Base-by-base conservation (phyloP, 2,113 vertebrate species). In the Laterallus jamaicensis region DNA sequence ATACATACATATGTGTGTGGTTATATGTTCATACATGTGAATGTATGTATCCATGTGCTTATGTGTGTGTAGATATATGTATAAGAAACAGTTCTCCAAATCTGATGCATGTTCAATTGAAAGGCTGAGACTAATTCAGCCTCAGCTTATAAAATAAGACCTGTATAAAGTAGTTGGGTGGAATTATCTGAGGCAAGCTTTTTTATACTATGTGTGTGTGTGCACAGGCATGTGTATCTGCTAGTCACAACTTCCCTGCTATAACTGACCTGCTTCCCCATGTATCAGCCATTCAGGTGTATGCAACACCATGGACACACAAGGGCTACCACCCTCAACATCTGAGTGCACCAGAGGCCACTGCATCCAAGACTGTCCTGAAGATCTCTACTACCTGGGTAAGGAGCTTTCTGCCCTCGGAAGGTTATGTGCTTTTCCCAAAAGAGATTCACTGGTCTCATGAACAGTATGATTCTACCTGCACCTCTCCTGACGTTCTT, bases 31-130 rank as follows among this genome's bases (percentile, higher is more conserved):
- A 32, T 19, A 32, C 6, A 22, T 18, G 5, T 50, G 13, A 49
- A 18, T 18, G 8, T 39, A 28, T 12, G 10, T 14, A 12, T 44
- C 20, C 22, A 18, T 32, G 17, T 39, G 32, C 29, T 40, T 79
- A 39, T 39, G 25, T 37, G 25, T 29, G 2, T 26, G 17, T 5
- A 25, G 31, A 40, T 21, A 14, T 0, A n/a, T 1, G 1, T 28
- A 35, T 20, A 54, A 77, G 54, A 40, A 67, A 31, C 9, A 17
- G 8, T 40, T 67, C 25, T 73, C 28, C 32, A 44, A 12, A 60
- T 22, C 12, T 75, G 31, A 10, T 68, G 62, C 32, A 37, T 12
- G 21, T 44, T 67, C 26, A 58, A 8, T 15, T 9, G 21, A 44
- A 28, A 44, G 17, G 28, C 26, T 58, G 68, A 66, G 9, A 22